Conservation (phyloP, 2,888 invertebrate species). For the Deladenus siricidicola region DNA sequence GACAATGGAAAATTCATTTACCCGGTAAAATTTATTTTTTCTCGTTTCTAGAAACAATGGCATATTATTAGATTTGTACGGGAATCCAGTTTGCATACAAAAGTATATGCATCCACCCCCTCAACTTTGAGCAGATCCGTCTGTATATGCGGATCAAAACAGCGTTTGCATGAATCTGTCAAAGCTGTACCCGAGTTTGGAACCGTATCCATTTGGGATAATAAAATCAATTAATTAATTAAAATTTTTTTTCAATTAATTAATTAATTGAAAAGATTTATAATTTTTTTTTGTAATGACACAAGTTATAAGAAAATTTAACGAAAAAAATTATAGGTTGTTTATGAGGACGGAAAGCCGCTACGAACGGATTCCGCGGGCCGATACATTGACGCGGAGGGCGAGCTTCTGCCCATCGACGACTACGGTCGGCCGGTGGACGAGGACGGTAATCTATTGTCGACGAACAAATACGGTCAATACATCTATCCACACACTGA, state of each 20-base stretch:
- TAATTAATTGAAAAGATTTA: too few relatives aligned
- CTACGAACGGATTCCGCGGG: slow-evolving; percentile 31
- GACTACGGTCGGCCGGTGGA: slow-evolving; percentile 24
- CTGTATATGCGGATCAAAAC: too few relatives aligned
- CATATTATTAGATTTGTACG: too few relatives aligned
- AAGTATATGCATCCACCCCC: too few relatives aligned
- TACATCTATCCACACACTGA: slow-evolving; percentile 16
- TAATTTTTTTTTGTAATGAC: neutral
- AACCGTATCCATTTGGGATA: too few relatives aligned
- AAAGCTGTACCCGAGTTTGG: too few relatives aligned
- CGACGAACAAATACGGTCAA: slow-evolving; percentile 17
- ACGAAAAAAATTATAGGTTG: neutral
- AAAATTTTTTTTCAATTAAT: too few relatives aligned
- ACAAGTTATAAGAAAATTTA: neutral
- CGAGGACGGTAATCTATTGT: slow-evolving; percentile 18
- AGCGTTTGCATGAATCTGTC: too few relatives aligned
- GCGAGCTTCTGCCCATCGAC: slow-evolving; percentile 30
- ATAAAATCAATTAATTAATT: too few relatives aligned
- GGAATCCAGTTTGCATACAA: too few relatives aligned
- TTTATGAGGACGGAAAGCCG: slow-evolving; percentile 17
- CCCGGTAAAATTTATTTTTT: slow-evolving; percentile 24
- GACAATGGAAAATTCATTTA: slow-evolving; percentile 24
- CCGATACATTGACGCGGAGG: slow-evolving; percentile 13
- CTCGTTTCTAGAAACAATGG: too few relatives aligned
- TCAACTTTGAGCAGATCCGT: too few relatives aligned